phyloP scores from a whole-genome alignment of 2,888 invertebrate species.

The Encarsia formosa region DNA sequence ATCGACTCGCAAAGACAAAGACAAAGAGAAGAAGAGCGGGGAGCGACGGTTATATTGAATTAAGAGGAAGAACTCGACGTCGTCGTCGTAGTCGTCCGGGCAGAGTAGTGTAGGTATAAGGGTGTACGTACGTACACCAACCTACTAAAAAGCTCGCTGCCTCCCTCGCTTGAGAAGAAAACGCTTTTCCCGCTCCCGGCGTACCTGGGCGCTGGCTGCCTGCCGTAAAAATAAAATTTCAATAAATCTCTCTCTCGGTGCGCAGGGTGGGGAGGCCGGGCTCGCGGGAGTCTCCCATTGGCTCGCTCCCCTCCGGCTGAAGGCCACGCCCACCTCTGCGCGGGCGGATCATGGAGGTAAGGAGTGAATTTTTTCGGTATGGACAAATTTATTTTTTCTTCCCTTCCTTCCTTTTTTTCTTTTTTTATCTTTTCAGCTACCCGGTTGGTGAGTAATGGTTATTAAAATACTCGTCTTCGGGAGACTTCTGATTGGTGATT shows the following conservation, averaged over 20 bases:
- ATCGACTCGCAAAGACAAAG: too few relatives aligned
- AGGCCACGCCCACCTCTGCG: neutral
- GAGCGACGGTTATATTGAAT: conserved; percentile 41
- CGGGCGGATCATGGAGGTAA: neutral
- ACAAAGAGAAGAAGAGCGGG: conserved; percentile 7
- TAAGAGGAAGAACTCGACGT: conserved; percentile 39
- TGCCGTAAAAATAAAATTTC: conserved; percentile 53
- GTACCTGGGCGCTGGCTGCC: conserved; percentile 31
- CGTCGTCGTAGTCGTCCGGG: conserved; percentile 2
- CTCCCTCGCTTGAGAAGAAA: conserved; percentile 12
- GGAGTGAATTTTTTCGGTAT: too few relatives aligned
- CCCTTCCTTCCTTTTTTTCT: too few relatives aligned
- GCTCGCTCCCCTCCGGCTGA: neutral
- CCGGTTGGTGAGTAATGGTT: neutral
- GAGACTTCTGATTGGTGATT: too few relatives aligned
- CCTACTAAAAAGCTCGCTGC: neutral
- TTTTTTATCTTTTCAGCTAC: too few relatives aligned
- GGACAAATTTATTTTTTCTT: too few relatives aligned
- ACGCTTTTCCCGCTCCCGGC: conserved; percentile 13
- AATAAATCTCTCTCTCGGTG: conserved; percentile 51
- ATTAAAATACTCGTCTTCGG: too few relatives aligned
- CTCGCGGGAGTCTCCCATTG: neutral
- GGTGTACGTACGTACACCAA: too few relatives aligned
- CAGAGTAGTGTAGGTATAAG: too few relatives aligned
- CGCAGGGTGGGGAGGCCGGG: conserved; percentile 30